Conservation (phyloP, 2,888 invertebrate genomes). For the Caradrina clavipalpis region DNA sequence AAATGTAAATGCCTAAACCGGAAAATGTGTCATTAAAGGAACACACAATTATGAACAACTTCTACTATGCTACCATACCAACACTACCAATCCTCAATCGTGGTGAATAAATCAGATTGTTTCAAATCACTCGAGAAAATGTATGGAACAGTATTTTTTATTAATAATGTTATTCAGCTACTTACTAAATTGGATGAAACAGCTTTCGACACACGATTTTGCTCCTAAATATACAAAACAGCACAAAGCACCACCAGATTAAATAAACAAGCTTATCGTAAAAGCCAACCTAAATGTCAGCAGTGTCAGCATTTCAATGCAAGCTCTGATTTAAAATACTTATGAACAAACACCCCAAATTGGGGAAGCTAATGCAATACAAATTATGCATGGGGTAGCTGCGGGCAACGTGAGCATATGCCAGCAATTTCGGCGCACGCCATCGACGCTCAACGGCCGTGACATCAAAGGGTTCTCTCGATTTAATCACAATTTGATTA, state of each 20-base stretch:
- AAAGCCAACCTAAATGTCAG: constrained; percentile 36
- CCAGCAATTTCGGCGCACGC: constrained; percentile 50
- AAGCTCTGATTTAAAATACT: constrained; percentile 51
- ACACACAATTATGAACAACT: too few relatives aligned
- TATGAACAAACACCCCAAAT: constrained; percentile 49
- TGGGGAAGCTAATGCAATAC: constrained; percentile 56
- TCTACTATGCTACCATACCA: too few relatives aligned
- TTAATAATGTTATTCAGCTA: neutral
- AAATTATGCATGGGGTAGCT: constrained; percentile 58
- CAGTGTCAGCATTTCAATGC: constrained; percentile 42
- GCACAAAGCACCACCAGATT: constrained; percentile 21
- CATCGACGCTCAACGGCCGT: constrained; percentile 45
- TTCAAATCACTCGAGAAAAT: too few relatives aligned
- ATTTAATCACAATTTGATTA: constrained; percentile 78
- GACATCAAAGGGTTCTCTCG: constrained; percentile 74
- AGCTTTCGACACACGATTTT: neutral
- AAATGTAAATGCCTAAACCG: neutral
- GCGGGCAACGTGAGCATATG: constrained; percentile 49
- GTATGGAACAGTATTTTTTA: too few relatives aligned
- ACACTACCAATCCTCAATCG: too few relatives aligned
- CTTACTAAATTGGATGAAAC: neutral
- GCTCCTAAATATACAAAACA: constrained; percentile 15
- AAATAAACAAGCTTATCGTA: constrained; percentile 39
- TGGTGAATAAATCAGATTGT: too few relatives aligned
- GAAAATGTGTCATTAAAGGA: too few relatives aligned